A percentile compares a stretch with the other conserved stretches of the same genome.
phyloP scores from a whole-genome alignment of 2,113 vertebrate genomes.

The Hippocampus comes region DNA sequence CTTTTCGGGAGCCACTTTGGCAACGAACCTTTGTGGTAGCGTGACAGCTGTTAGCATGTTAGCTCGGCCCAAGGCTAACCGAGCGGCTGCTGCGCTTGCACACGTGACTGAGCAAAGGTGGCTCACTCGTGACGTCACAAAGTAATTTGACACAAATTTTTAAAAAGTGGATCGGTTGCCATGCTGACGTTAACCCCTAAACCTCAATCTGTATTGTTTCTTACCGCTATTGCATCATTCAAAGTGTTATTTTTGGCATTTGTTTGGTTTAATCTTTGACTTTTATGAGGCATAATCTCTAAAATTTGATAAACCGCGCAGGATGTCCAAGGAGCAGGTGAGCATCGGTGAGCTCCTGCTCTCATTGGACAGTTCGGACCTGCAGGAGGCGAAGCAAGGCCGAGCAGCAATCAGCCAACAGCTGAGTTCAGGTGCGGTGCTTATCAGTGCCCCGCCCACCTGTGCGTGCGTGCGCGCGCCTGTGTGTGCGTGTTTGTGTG shows the following conservation, averaged over 20 bases:
- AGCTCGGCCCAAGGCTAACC: neutral
- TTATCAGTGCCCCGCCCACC: neutral
- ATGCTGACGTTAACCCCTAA: neutral
- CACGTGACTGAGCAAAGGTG: neutral
- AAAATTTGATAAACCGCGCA: neutral
- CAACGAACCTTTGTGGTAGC: neutral
- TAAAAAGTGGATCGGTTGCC: neutral
- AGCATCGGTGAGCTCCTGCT: conserved; percentile 83
- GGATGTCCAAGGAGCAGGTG: conserved; percentile 84
- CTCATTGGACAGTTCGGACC: conserved; percentile 84
- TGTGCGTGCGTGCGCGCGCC: too few relatives aligned
- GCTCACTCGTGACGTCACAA: neutral
- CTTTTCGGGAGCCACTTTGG: neutral
- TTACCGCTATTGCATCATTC: neutral
- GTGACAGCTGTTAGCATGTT: conserved; percentile 24
- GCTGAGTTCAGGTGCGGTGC: conserved; percentile 78
- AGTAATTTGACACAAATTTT: neutral
- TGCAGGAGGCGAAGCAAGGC: conserved; percentile 83
- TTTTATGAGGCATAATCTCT: too few relatives aligned
- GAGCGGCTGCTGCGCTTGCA: neutral
- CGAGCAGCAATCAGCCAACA: conserved; percentile 80
- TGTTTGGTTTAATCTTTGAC: neutral
- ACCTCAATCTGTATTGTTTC: neutral
- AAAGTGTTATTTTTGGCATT: neutral
- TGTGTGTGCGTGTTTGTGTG: neutral